Evolutionary conservation across 2,113 vertebrate species (phyloP).

Genomic region (Pipra filicauda): DNA sequence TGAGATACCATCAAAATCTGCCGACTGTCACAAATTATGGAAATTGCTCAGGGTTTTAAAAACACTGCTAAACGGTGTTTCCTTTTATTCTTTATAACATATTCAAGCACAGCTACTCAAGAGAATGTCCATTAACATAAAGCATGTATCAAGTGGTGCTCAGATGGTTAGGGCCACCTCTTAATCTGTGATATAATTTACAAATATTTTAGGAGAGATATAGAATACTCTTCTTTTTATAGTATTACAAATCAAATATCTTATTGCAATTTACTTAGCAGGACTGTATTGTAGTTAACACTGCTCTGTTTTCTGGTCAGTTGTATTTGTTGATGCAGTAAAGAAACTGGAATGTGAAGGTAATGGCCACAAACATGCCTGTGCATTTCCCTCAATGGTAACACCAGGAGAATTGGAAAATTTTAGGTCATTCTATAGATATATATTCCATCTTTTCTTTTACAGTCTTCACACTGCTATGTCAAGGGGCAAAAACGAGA

Average conservation of each 20-base stretch:
- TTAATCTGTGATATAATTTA: neutral
- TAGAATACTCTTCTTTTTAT: neutral
- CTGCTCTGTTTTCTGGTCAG: neutral
- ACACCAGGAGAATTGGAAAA: neutral
- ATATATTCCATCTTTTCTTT: neutral
- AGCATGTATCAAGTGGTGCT: constrained; percentile 55
- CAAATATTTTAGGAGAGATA: constrained; percentile 22
- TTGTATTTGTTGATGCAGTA: neutral
- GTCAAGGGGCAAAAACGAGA: constrained; percentile 38
- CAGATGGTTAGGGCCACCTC: constrained; percentile 7
- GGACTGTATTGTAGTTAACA: neutral
- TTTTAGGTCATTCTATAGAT: neutral
- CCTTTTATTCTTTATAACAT: constrained; percentile 4
- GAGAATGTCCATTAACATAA: constrained; percentile 26
- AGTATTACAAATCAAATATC: neutral
- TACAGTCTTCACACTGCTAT: neutral
- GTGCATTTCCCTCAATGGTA: neutral
- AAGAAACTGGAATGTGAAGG: neutral
- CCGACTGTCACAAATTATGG: constrained; percentile 73
- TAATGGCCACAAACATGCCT: neutral
- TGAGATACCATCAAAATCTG: constrained; percentile 67
- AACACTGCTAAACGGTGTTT: constrained; percentile 37
- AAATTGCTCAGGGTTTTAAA: constrained; percentile 70
- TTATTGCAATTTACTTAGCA: neutral
- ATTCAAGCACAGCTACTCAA: constrained; percentile 26